Conservation (phyloP, 2,113 vertebrate genomes). For the Hypomesus transpacificus region DNA sequence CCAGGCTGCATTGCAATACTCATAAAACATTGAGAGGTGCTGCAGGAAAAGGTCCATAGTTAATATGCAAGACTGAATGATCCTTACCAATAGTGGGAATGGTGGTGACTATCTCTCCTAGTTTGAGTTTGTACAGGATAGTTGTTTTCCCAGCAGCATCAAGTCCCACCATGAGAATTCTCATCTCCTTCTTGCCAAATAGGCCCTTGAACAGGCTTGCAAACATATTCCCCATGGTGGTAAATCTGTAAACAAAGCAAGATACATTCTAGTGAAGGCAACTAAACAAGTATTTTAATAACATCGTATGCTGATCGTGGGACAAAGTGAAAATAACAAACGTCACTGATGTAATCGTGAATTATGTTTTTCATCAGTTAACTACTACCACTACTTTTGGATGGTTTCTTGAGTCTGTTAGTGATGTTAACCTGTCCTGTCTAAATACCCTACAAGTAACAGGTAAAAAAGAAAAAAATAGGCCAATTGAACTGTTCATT, state of each 20-base stretch:
- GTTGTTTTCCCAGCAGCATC: conserved; percentile 86
- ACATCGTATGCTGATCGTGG: neutral
- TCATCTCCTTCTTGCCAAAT: conserved; percentile 85
- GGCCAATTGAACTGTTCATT: too few relatives aligned
- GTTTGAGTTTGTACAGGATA: conserved; percentile 86
- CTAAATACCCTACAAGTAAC: too few relatives aligned
- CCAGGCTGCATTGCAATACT: too few relatives aligned
- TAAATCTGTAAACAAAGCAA: conserved; percentile 40
- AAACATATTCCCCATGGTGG: conserved; percentile 81
- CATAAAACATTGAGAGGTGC: too few relatives aligned
- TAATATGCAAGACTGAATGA: neutral
- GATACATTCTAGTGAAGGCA: conserved; percentile 3
- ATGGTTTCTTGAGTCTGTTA: too few relatives aligned
- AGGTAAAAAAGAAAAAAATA: too few relatives aligned
- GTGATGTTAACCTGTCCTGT: too few relatives aligned
- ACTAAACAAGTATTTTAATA: neutral
- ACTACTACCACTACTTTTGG: too few relatives aligned
- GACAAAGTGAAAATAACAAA: neutral
- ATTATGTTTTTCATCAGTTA: too few relatives aligned
- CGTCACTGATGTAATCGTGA: too few relatives aligned
- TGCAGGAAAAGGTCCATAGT: neutral
- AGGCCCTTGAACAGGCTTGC: conserved; percentile 76
- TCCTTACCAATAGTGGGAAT: conserved; percentile 81
- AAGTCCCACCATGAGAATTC: conserved; percentile 86
- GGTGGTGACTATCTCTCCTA: conserved; percentile 84